Conservation (phyloP, 2,888 invertebrate genomes). For the Rhimphoctona megacephalus region DNA sequence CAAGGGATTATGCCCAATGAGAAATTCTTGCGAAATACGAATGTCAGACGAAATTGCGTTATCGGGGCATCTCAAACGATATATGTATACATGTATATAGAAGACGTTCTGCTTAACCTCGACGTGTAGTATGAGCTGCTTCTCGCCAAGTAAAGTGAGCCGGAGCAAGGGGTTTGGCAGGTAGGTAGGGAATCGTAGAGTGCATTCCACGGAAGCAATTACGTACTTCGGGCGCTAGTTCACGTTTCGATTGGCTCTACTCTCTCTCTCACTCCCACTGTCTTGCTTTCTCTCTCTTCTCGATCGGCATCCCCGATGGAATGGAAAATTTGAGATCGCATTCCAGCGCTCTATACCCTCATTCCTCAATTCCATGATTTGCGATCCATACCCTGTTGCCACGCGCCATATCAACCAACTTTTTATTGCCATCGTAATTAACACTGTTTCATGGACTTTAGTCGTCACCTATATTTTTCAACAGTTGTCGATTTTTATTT, state of each 20-base stretch:
- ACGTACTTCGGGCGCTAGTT: conserved; percentile 64
- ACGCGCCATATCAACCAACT: conserved; percentile 1
- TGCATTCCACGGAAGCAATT: conserved; percentile 69
- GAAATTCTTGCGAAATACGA: conserved; percentile 53
- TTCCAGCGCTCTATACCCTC: conserved; percentile 48
- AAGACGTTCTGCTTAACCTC: conserved; percentile 53
- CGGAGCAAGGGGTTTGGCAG: conserved; percentile 11
- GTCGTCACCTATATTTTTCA: neutral
- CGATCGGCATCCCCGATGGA: conserved; percentile 54
- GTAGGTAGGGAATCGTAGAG: conserved; percentile 39
- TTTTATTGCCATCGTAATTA: conserved; percentile 17
- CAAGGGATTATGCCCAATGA: conserved; percentile 24
- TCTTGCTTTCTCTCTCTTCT: conserved; percentile 15
- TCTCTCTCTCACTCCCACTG: conserved; percentile 19
- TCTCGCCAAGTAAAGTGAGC: conserved; percentile 33
- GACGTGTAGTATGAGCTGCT: conserved; percentile 35
- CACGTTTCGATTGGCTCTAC: conserved; percentile 62
- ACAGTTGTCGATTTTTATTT: neutral
- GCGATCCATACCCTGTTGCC: conserved; percentile 10
- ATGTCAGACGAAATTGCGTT: conserved; percentile 46
- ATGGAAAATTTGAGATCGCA: conserved; percentile 61
- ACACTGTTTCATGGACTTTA: neutral
- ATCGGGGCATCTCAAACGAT: conserved; percentile 41
- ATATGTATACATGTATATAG: conserved; percentile 13
- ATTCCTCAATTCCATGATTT: conserved; percentile 46